Percentiles rank a stretch among this genome's conserved stretches.
These are phyloP conservation scores for Acromyrmex echinatior DNA, from an alignment of 1,140 invertebrate genomes.

Conservation along the genomic window DNA sequence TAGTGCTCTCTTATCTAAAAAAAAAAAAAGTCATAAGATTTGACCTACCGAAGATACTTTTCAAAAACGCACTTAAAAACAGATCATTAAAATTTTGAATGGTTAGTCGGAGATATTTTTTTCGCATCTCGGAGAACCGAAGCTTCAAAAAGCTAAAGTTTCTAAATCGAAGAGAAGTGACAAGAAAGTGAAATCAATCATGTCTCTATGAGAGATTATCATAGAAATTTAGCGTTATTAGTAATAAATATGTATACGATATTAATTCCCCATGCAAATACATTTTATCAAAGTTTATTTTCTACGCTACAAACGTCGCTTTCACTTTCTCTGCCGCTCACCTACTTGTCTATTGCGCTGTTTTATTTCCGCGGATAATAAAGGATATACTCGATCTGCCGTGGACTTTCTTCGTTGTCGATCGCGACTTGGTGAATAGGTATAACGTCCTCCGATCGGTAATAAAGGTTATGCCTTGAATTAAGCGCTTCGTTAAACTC, in stretches of 20 bases:
- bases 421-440: slow-evolving; percentile 21
- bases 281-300: slow-evolving; percentile 41
- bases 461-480: slow-evolving; percentile 66
- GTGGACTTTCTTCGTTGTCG: slow-evolving; percentile 1
- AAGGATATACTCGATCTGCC: slow-evolving; percentile 42
- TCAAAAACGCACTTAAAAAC: too few relatives aligned
- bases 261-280: neutral
- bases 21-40: too few relatives aligned
- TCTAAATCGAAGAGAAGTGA: too few relatives aligned
- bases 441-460: slow-evolving; percentile 47
- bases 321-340: slow-evolving; percentile 63
- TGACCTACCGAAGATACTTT: too few relatives aligned
- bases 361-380: slow-evolving; percentile 56
- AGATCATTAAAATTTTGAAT: too few relatives aligned
- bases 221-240: neutral
- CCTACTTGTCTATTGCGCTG: slow-evolving; percentile 16
- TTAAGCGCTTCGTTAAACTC: slow-evolving; percentile 69
- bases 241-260: slow-evolving; percentile 16
- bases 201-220: neutral
- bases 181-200: neutral
- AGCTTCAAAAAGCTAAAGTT: too few relatives aligned
- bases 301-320: slow-evolving; percentile 13
- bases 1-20: too few relatives aligned
- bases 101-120: too few relatives aligned
- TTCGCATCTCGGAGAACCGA: too few relatives aligned